Conservation (phyloP, 2,888 invertebrate genomes). For the Pterostichus niger region DNA sequence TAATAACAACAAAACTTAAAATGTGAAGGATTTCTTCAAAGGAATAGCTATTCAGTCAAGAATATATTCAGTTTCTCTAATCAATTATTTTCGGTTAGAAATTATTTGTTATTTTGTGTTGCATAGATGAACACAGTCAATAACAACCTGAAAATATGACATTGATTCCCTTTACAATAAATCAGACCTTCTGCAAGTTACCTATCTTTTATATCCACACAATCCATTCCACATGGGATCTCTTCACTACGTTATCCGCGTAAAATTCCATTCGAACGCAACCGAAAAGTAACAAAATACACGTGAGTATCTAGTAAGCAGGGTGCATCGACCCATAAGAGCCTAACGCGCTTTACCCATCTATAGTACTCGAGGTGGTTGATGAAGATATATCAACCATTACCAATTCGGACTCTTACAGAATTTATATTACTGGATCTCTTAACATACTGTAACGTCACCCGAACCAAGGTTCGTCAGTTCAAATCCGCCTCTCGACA, state of each 20-base stretch:
- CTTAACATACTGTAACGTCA: too few species aligned
- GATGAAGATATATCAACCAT: not conserved
- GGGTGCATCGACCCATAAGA: conserved; percentile 19
- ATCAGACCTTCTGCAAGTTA: conserved; percentile 22
- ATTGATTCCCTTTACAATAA: conserved; percentile 25
- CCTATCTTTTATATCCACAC: conserved; percentile 21
- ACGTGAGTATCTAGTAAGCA: conserved; percentile 11
- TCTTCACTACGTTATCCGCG: too few species aligned
- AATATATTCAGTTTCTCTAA: too few species aligned
- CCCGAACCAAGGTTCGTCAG: too few species aligned
- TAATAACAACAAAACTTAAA: too few species aligned
- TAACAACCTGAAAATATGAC: not conserved
- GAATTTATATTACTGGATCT: too few species aligned
- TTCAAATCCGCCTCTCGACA: too few species aligned
- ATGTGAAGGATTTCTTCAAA: too few species aligned
- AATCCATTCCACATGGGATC: conserved; percentile 16
- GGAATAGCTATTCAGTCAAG: too few species aligned
- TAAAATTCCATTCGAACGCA: conserved; percentile 11
- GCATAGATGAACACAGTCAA: not conserved
- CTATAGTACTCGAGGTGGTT: too few species aligned
- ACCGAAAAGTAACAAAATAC: conserved; percentile 40
- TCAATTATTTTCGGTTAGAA: too few species aligned
- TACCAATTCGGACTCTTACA: too few species aligned
- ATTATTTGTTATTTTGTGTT: conserved; percentile 13
- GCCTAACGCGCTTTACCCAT: not conserved